Evolutionary conservation across 2,888 invertebrate species (phyloP), one percentile per base, ranked within the genome.

Genomic region (Drosophila macrospina): DNA sequence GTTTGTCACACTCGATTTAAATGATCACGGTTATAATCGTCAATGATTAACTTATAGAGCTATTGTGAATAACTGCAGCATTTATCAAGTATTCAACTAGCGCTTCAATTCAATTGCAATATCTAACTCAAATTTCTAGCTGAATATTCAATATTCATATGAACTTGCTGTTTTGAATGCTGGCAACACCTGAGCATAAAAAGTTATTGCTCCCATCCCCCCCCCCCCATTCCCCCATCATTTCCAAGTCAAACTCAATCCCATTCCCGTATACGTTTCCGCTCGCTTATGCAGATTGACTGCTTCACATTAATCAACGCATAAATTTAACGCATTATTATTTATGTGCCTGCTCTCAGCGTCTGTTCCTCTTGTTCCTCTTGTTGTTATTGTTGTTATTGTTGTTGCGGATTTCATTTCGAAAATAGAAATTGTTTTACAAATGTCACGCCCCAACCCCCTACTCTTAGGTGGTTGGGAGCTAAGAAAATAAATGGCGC

Each of bases 261-360:
- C 45, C 48, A 11, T 57, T 59, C 15, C 51, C 15, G 16, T 39
- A 74, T 39, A 48, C 44, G 48, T 42, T 67, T 13, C 42, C 42
- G 56, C 45, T 57, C 37, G 69, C 64, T 63, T 60, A 37, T 61
- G 73, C 71, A 81, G 85, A 86, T 86, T 86, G 85, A 86, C 85
- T 86, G 86, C 84, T 70, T 67, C 57, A 61, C 85, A 86, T 86
- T 86, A 86, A 86, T 86, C 85, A 86, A 60, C 77, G 78, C 86
- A 83, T 87, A 87, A 86, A 87, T 86, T 83, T 79, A 84, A 87
- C 88, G 85, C 88, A 86, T 87, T 86, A 87, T 86, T 86, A 87
- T 86, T 87, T 86, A 87, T 86, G 88, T 81, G 69, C 69, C 71
- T 67, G 73, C 69, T 66, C 64, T 52, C 44, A 47, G 54, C 72